A percentile compares a stretch with the other conserved stretches of the same genome.
Conservation (phyloP, 2,888 invertebrate genomes). For the Napeogenes inachia region DNA sequence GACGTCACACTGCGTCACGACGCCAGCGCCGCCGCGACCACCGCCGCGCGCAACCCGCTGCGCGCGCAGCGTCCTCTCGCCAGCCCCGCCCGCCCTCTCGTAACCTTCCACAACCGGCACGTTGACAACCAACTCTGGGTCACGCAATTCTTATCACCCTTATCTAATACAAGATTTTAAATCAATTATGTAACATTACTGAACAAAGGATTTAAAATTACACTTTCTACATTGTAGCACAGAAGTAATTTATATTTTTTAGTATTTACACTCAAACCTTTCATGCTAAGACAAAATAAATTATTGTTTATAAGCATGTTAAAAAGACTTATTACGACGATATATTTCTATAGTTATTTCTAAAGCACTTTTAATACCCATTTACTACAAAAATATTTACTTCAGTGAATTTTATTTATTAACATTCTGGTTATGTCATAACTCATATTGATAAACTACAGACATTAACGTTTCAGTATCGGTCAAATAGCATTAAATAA, state of each 20-base stretch:
- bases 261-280: no score
- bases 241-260: no score
- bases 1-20: conserved; percentile 84
- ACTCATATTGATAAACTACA: conserved; percentile 52
- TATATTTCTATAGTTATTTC: no score
- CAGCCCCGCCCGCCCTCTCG: conserved; percentile 50
- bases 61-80: conserved; percentile 40
- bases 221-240: no score
- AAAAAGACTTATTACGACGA: no score
- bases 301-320: no score
- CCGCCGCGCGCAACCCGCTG: conserved; percentile 56
- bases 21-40: conserved; percentile 70
- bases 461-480: conserved; percentile 35
- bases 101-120: conserved; percentile 69
- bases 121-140: conserved; percentile 56
- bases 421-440: conserved; percentile 57
- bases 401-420: conserved; percentile 53
- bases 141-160: conserved; percentile 4
- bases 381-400: conserved; percentile 48
- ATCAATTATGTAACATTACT: not conserved
- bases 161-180: not conserved
- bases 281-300: no score
- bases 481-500: conserved; percentile 1
- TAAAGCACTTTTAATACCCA: not conserved
- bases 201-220: no score